Conservation (phyloP, 2,113 vertebrate genomes). For the Patagioenas fasciata region DNA sequence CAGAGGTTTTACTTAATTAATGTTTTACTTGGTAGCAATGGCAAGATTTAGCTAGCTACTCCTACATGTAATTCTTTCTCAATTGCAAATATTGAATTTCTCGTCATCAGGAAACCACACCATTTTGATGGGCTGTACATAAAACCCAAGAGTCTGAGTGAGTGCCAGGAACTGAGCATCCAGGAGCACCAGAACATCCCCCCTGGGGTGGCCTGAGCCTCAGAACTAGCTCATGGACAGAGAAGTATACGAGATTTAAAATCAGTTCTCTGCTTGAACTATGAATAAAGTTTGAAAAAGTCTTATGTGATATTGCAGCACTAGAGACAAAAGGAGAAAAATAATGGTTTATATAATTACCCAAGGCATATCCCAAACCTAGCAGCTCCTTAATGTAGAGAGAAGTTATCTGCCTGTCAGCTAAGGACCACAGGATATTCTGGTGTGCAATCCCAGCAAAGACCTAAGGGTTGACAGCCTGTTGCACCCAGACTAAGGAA, state of each 20-base stretch:
- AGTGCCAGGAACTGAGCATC: background rate
- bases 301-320: background rate
- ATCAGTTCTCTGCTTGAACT: background rate
- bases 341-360: background rate
- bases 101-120: background rate
- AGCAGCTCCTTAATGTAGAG: background rate
- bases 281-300: background rate
- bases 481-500: accelerated
- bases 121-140: background rate
- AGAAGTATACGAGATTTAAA: background rate
- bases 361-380: background rate
- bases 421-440: background rate
- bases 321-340: background rate
- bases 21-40: background rate
- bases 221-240: background rate
- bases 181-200: background rate
- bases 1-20: background rate
- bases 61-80: background rate
- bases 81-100: background rate
- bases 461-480: background rate
- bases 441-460: background rate
- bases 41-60: background rate
- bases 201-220: background rate
- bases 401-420: background rate
- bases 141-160: background rate